phyloP scores from a whole-genome alignment of 2,797 vertebrate genomes.

The Darevskia nairensis region DNA sequence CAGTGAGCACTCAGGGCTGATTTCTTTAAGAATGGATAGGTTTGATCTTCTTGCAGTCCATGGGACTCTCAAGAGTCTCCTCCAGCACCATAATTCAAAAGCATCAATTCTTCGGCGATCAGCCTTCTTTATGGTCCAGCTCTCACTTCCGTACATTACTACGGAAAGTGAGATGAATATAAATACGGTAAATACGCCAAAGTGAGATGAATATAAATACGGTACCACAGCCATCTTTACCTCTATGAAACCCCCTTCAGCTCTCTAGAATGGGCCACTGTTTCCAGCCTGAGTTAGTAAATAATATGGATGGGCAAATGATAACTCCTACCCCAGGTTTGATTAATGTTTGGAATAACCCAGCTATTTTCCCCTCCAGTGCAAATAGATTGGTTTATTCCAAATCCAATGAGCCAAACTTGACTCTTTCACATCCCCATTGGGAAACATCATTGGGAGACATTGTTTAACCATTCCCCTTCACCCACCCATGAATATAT shows the following conservation, averaged over 20 bases:
- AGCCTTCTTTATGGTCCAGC: too few species aligned
- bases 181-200: too few species aligned
- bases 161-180: too few species aligned
- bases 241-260: background rate
- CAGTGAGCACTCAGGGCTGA: too few species aligned
- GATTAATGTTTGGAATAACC: background rate
- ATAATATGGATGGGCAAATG: background rate
- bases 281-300: background rate
- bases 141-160: too few species aligned
- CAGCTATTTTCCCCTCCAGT: background rate
- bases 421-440: background rate
- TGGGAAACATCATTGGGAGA: background rate
- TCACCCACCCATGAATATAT: background rate
- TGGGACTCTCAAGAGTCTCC: too few species aligned
- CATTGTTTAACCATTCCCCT: too few species aligned
- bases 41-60: too few species aligned
- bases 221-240: background rate
- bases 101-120: too few species aligned
- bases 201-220: background rate
- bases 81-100: too few species aligned
- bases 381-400: background rate
- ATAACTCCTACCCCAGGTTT: background rate
- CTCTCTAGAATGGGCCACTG: background rate
- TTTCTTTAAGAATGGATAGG: too few species aligned
- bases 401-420: background rate